A percentile compares a stretch with the other conserved stretches of the same genome.
Conservation (phyloP, 64 coral and sea anemone species). For the Exaiptasia diaphana region DNA sequence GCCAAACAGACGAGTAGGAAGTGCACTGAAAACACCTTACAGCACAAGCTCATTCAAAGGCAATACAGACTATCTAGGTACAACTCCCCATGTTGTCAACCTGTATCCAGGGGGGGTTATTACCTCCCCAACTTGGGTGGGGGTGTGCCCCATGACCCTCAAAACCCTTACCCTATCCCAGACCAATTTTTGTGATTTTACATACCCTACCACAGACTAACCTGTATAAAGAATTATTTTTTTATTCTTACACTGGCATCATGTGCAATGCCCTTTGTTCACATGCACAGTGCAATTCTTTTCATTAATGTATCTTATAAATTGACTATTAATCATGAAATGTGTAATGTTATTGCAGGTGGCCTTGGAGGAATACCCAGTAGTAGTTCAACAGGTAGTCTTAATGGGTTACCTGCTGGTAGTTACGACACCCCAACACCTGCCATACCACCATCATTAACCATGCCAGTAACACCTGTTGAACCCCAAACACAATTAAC, state of each 20-base stretch:
- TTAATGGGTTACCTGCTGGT: constrained; percentile 67
- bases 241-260: too few relatives aligned
- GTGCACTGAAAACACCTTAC: constrained; percentile 58
- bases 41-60: constrained; percentile 5
- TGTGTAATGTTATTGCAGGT: neutral
- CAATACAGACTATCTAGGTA: constrained; percentile 20
- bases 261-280: neutral
- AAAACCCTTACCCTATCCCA: too few relatives aligned
- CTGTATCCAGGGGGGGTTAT: too few relatives aligned
- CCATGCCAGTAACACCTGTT: constrained; percentile 63
- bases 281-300: neutral
- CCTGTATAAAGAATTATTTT: too few relatives aligned
- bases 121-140: too few relatives aligned
- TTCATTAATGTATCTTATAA: too few relatives aligned
- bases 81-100: too few relatives aligned
- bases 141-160: too few relatives aligned
- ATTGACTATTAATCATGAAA: too few relatives aligned
- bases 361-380: neutral
- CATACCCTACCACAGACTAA: too few relatives aligned
- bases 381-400: constrained; percentile 26
- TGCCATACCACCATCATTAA: constrained; percentile 23
- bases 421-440: constrained; percentile 31
- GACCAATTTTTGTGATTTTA: too few relatives aligned
- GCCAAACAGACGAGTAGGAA: constrained; percentile 53
- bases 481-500: constrained; percentile 70